Conservation (phyloP, 92 coral and sea anemone genomes). For the Desmophyllum pertusum region DNA sequence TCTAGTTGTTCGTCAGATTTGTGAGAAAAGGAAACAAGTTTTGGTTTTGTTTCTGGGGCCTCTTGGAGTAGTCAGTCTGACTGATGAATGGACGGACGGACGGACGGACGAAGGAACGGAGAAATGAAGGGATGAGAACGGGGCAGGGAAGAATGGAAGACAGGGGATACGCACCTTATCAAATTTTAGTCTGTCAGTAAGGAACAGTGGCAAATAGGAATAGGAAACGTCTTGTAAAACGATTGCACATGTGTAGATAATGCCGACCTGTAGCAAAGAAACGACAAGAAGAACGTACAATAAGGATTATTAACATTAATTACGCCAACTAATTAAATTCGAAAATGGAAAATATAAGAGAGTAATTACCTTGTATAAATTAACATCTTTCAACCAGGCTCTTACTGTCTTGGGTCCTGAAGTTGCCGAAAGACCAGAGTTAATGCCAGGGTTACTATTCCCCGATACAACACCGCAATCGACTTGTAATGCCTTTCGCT, state of each 20-base stretch:
- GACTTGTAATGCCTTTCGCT: not conserved
- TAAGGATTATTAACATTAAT: too few species aligned
- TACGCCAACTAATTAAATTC: not conserved
- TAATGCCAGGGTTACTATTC: not conserved
- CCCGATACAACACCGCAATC: not conserved
- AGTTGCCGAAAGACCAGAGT: not conserved
- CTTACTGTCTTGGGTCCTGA: not conserved
- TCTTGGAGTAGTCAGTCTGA: too few species aligned
- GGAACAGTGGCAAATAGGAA: slow-evolving; percentile 21
- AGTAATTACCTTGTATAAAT: slow-evolving; percentile 7
- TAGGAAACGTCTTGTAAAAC: not conserved
- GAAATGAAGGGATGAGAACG: not conserved
- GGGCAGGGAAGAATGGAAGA: not conserved
- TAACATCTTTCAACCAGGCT: slow-evolving; percentile 15
- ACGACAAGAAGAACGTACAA: not conserved
- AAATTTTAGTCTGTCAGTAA: slow-evolving; percentile 1
- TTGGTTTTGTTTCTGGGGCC: too few species aligned
- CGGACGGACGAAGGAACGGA: not conserved
- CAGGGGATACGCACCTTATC: slow-evolving; percentile 1
- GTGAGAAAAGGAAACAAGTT: too few species aligned
- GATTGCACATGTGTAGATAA: slow-evolving; percentile 3
- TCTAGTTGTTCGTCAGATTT: too few species aligned
- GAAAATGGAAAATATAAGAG: not conserved
- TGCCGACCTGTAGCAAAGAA: not conserved
- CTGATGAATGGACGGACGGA: not conserved